Evolutionary conservation across 2,113 vertebrate species (phyloP), one percentile per base, ranked within the genome.

Genomic region (Anhinga anhinga): DNA sequence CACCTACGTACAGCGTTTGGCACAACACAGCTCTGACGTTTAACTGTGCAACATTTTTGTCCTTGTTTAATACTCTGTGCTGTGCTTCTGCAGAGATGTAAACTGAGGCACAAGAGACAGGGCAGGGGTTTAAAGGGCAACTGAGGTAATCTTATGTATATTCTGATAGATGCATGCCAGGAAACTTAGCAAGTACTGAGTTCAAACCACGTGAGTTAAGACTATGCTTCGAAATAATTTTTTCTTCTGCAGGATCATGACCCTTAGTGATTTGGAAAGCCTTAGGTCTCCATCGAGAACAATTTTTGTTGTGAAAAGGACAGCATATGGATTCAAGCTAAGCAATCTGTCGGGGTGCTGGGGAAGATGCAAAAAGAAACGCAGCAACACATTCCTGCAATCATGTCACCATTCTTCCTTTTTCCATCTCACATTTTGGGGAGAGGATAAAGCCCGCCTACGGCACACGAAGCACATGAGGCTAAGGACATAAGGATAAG

Each of bases 371-470:
- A 87, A 85, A 93, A 87, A 67, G 82, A 80, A 85, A 91, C 22
- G 73, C 95, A 95, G 87, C 58, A 82, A 91, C 95, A 96, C 86
- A 69, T 96, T 93, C 62, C 70, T 86, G 81, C 55, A 73, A 62
- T 80, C 0, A 9, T 70, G 94, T 93, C 67, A 86, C 50, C 1
- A 11, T 93, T 96, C 91, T 96, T 95, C 93, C 90, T 82, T 95
- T 86, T 80, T 18, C 82, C 58, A 77, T 92, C 78, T 96, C 93
- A 90, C 92, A 74, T 90, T 91, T 38, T 56, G 56, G 82, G 78
- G 90, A 93, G 82, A 90, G 93, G 93, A 92, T 91, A 88, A 95
- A 91, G 78, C 73, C 87, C 30, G 34, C 91, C 93, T 26, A 96
- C 78, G 0, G 29, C 4, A 4, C 69, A 74, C 1, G 22, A 92